Evolutionary conservation across 2,797 vertebrate genomes (phyloP), one percentile per base, ranked within the genome.

Genomic region (Taenioides sp.): DNA sequence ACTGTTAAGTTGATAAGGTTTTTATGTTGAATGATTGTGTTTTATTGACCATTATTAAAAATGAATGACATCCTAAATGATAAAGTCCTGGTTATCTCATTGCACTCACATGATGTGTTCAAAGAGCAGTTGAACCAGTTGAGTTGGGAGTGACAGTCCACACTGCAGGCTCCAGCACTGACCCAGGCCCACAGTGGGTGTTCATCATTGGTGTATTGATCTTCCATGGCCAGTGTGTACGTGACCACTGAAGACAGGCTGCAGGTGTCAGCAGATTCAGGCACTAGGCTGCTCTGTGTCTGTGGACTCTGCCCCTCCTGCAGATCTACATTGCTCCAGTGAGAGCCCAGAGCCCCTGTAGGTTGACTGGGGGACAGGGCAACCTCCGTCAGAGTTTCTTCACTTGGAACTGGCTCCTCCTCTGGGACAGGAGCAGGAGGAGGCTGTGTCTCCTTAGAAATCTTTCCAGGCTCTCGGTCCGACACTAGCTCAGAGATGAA

Each of bases 161-260:
- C 94, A 0, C 89, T 87, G 28, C 98, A 99, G 84, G 95, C 95
- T 55, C 96, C 96, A 9, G 95, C 97, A 0, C 95, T 97, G 72
- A 98, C 94, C 98, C 98, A 99, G 20, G 95, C 96, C 98, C 98
- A 99, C 71, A 97, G 77, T 0, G 94, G 95, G 79, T 93, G 96
- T 71, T 96, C 94, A 0, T 98, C 96, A 0, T 83, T 58, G 4
- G 92, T 93, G 0, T 94, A 97, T 0, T 78, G 92, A 12, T 98
- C 97, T 49, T 98, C 97, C 50, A 93, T 71, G 31, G 92, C 94
- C 68, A 94, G 88, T 0, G 93, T 91, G 78, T 95, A 96, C 0
- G 90, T 89, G 9, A 94, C 95, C 57, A 97, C 91, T 0, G 96
- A 96, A 0, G 96, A 95, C 76, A 97, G 78, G 87, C 95, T 95